These are phyloP conservation scores for Nesometra sesokonis DNA, from an alignment of 35 echinoderm and acorn worm species.

Conservation along the genomic window DNA sequence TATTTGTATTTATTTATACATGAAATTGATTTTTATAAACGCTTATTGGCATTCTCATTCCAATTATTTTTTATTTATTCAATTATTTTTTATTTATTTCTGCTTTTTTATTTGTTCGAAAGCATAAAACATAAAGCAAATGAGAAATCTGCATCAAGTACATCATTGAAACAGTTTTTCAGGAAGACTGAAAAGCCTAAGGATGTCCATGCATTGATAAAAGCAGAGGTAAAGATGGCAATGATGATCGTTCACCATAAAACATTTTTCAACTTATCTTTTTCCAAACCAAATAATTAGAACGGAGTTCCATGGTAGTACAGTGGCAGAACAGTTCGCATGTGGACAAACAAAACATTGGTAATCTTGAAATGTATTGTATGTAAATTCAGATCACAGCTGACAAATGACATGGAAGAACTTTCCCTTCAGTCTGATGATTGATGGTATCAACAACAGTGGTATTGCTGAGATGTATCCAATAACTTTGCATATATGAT, in stretches of 20 bases:
- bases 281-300: constrained; percentile 18
- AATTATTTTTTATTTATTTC: too few relatives aligned
- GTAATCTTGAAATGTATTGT: constrained; percentile 8
- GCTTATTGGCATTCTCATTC: too few relatives aligned
- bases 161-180: too few relatives aligned
- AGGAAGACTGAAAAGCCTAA: too few relatives aligned
- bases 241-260: constrained; percentile 39
- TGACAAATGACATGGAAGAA: constrained; percentile 13
- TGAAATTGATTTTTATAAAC: too few relatives aligned
- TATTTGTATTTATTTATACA: too few relatives aligned
- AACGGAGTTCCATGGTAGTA: constrained; percentile 20
- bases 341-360: constrained; percentile 29
- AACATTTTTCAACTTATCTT: neutral
- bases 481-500: too few relatives aligned
- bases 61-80: too few relatives aligned
- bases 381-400: neutral
- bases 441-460: constrained; percentile 25
- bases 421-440: constrained; percentile 8
- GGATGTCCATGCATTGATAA: too few relatives aligned
- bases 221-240: constrained; percentile 26
- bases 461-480: constrained; percentile 9
- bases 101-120: too few relatives aligned
- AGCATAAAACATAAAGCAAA: too few relatives aligned
- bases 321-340: constrained; percentile 9
- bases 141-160: too few relatives aligned